Evolutionary conservation across 2,797 vertebrate genomes (phyloP), one percentile per base, ranked within the genome.

Genomic region (Hydrocynus forskahlii): DNA sequence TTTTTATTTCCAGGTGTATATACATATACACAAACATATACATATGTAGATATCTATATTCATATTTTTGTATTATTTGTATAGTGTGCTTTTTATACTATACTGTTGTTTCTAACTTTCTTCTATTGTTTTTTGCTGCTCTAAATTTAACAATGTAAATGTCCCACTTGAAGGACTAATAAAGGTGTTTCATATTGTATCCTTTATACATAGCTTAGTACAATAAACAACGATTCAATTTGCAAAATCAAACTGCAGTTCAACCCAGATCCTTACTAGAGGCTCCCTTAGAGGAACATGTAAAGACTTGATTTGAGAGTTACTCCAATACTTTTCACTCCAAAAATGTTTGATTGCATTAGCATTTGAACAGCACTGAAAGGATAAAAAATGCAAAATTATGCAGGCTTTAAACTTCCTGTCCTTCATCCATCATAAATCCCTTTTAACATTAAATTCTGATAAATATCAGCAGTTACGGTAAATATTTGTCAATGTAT

Each of bases 291-390:
- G 19, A 66, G 52, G 35, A 75, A 48, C 23, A 9, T 17, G 70
- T 57, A 35, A 55, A 74, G 35, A 43, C 54, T 4, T 50, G 59
- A 35, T 71, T 62, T 52, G 45, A 83, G 64, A 70, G 45, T 45
- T 74, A 63, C 25, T 52, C 23, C 21, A 57, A 70, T 50, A 79
- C 43, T 45, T 72, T 81, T 29, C 64, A 40, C 68, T 60, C 52
- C 63, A 82, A 75, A 75, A n/a, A 54, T 17, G 60, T 76, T 75
- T 78, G 62, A 86, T 84, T 59, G 16, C 59, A 86, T 80, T 84
- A 79, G 80, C 54, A 86, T 84, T 63, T 77, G 38, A 81, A 70
- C 38, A 25, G 45, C 59, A 76, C 25, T 59, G 54, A 38, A 52
- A 76, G 55, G 54, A 69, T 54, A 64, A 80, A 16, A 74, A 13